Percentiles rank a stretch among this genome's conserved stretches.
These are phyloP conservation scores for Sycophila texana DNA, from an alignment of 2,888 invertebrate species.

Conservation along the genomic window DNA sequence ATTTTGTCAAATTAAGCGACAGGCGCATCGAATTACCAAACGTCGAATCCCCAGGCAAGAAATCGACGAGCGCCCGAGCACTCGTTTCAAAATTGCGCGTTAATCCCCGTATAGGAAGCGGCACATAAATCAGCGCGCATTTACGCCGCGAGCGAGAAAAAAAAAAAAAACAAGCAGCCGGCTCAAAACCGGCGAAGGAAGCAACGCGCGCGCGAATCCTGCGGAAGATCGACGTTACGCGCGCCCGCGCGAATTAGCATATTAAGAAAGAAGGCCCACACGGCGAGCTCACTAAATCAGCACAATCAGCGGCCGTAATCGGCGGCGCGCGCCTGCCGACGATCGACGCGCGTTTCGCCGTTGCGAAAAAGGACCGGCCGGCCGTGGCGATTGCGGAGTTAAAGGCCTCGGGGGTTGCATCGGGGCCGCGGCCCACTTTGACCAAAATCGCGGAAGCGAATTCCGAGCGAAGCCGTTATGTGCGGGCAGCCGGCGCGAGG, in stretches of 20 bases:
- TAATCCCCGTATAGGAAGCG: no score
- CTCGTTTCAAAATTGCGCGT: no score
- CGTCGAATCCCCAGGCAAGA: no score
- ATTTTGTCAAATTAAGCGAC: no score
- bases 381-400: neutral
- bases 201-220: conserved; percentile 10
- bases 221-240: conserved; percentile 1
- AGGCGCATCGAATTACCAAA: no score
- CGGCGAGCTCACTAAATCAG: conserved; percentile 30
- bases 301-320: conserved; percentile 44
- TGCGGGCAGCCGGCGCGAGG: no score
- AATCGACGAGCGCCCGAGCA: no score
- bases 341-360: neutral
- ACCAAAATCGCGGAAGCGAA: conserved; percentile 25
- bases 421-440: conserved; percentile 16
- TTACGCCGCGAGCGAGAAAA: no score
- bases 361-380: conserved; percentile 18
- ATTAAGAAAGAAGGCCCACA: conserved; percentile 45
- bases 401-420: conserved; percentile 25
- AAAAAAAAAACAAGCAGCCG: no score
- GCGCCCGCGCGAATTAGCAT: conserved; percentile 46
- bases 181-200: neutral
- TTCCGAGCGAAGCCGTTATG: neutral
- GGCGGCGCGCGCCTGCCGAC: conserved; percentile 29
- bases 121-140: no score